These are phyloP conservation scores for Apamea crenata DNA, from an alignment of 2,888 invertebrate genomes.

Conservation along the genomic window DNA sequence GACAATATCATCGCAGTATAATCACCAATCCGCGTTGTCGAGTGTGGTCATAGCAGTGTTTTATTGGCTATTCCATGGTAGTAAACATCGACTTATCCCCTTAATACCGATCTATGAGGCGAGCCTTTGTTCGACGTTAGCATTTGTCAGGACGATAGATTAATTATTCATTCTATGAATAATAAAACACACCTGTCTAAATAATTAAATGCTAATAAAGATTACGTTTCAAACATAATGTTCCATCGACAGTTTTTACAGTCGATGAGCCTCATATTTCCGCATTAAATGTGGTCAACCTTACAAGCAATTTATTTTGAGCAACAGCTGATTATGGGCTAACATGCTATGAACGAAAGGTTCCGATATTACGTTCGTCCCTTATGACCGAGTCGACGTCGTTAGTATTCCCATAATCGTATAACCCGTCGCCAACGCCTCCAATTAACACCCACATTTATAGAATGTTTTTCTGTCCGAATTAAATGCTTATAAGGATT, in stretches of 20 bases:
- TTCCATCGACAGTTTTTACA: background rate
- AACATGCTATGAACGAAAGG: background rate
- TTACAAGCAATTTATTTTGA: background rate
- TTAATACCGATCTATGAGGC: background rate
- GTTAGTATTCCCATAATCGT: slow-evolving; percentile 17
- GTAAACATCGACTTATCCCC: slow-evolving; percentile 3
- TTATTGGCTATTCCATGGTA: slow-evolving; percentile 8
- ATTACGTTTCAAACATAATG: background rate
- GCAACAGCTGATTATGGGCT: background rate
- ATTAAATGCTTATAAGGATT: slow-evolving; percentile 34
- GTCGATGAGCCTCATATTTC: background rate
- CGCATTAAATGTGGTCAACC: background rate
- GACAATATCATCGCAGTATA: background rate
- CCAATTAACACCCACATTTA: slow-evolving; percentile 30
- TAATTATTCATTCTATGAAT: slow-evolving; percentile 10
- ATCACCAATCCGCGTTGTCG: background rate
- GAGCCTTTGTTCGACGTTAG: background rate
- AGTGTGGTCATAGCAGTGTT: background rate
- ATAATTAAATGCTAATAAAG: background rate
- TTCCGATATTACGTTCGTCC: background rate
- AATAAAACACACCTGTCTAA: background rate
- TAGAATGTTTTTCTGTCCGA: slow-evolving; percentile 21
- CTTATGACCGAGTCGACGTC: background rate
- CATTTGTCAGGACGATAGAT: background rate
- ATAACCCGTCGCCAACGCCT: background rate